These are phyloP conservation scores for Eolophus roseicapilla DNA, from an alignment of 2,113 vertebrate species.

Conservation along the genomic window DNA sequence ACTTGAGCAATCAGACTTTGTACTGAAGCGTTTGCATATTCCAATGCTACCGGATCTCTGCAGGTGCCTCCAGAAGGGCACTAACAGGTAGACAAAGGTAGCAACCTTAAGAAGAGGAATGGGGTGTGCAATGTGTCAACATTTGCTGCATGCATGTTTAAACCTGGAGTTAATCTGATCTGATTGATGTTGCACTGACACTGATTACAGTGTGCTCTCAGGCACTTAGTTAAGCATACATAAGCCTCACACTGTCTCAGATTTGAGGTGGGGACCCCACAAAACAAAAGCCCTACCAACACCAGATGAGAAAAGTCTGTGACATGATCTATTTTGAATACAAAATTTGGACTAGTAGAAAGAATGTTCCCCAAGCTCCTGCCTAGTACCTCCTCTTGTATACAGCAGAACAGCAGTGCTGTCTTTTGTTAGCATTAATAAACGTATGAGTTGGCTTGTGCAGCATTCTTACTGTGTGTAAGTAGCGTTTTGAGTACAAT, in stretches of 20 bases:
- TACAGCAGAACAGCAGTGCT: not conserved
- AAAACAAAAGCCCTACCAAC: not conserved
- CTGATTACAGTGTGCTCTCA: not conserved
- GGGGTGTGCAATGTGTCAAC: not conserved
- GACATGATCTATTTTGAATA: not conserved
- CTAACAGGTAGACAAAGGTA: not conserved
- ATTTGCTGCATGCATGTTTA: not conserved
- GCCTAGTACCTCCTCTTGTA: not conserved
- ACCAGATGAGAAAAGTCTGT: not conserved
- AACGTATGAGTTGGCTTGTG: not conserved
- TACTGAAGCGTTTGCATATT: not conserved
- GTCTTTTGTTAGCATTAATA: not conserved
- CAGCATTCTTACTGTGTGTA: not conserved
- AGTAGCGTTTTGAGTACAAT: not conserved
- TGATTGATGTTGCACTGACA: not conserved
- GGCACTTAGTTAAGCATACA: not conserved
- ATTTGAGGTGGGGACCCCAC: not conserved
- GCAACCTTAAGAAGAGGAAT: not conserved
- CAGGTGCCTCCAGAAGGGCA: not conserved
- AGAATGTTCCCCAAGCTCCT: not conserved
- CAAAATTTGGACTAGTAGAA: not conserved
- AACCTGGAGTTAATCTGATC: not conserved
- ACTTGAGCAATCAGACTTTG: conserved; percentile 8
- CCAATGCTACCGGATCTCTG: not conserved
- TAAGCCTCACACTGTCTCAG: not conserved